Base-by-base conservation (phyloP, 2,113 vertebrate genomes). In the Ammodytes dubius region DNA sequence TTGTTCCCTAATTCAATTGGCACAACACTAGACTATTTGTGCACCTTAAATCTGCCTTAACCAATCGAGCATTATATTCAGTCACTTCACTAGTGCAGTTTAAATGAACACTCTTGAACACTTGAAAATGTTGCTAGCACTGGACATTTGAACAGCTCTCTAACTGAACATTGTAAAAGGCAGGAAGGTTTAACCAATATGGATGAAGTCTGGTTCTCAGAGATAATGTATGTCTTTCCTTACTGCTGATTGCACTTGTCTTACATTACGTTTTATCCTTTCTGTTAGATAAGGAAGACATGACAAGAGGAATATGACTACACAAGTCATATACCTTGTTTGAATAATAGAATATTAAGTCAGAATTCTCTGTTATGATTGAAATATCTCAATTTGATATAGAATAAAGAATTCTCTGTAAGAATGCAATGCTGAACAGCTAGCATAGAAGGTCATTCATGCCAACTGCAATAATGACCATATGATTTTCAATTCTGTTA, bases 141-240 rank as follows among this genome's bases (percentile, higher is more conserved):
- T 14, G 63, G 56, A 53, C 76, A 70, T 79, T 88, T 68, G 65
- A 78, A 77, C 71, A 65, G 67, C 70, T 77, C 72, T 83, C 69
- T 52, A 65, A 27, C 37, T 74, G 49, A 79, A 35, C 52, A 17
- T 0, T 52, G 12, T 52, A 58, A 43, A 54, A n/a, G 37, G 35
- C 27, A 27, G 7, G 52, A 82, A 72, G 71, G 0, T 39, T 64
- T 77, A 19, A 74, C 37, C 14, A 8, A 39, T 50, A 7, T 15
- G 14, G 19, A 53, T 35, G 5, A 70, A 68, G 40, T 67, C 19
- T 3, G 56, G 40, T 39, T 71, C 4, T 27, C 17, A 17, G 63
- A 70, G 67, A 66, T 52, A 2, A 53, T 73, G 68, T 42, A 47
- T 40, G 14, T 17, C 7, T 69, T 77, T 45, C 40, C 50, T 74